phyloP scores from a whole-genome alignment of 2,113 vertebrate species.

The Petaurus breviceps region DNA sequence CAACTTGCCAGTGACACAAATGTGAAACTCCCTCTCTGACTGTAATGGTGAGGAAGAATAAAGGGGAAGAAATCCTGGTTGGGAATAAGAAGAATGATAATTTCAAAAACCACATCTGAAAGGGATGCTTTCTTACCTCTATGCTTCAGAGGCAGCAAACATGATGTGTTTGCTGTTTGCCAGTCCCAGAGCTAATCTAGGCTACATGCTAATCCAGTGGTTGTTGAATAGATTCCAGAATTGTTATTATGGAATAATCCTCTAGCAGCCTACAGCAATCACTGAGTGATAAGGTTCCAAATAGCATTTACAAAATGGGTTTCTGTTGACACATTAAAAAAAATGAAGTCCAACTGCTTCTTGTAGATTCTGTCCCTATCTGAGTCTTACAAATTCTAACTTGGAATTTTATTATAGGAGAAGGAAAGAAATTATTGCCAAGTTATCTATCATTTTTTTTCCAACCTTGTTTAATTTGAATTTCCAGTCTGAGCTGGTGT shows the following conservation, averaged over 20 bases:
- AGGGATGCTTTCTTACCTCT: neutral
- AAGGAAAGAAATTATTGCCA: neutral
- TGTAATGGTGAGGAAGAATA: neutral
- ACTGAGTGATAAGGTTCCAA: neutral
- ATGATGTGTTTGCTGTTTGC: neutral
- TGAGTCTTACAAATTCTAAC: neutral
- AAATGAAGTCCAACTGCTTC: neutral
- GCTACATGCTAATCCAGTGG: neutral
- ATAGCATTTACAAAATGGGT: neutral
- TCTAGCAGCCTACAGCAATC: neutral
- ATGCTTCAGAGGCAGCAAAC: neutral
- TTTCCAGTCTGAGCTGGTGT: neutral
- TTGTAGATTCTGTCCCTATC: neutral
- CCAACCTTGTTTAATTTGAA: neutral
- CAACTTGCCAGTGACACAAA: neutral
- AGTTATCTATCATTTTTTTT: neutral
- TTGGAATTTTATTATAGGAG: slow-evolving; percentile 12
- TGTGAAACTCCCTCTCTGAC: neutral
- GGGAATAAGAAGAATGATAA: neutral
- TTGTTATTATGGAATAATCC: neutral
- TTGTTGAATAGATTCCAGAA: neutral
- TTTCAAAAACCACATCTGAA: neutral
- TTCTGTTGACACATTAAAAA: neutral
- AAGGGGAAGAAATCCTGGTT: neutral
- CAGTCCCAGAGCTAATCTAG: neutral